A percentile compares a stretch with the other conserved stretches of the same genome.
These are phyloP conservation scores for Phocoena phocoena DNA, from an alignment of 2,113 vertebrate species.

Conservation along the genomic window DNA sequence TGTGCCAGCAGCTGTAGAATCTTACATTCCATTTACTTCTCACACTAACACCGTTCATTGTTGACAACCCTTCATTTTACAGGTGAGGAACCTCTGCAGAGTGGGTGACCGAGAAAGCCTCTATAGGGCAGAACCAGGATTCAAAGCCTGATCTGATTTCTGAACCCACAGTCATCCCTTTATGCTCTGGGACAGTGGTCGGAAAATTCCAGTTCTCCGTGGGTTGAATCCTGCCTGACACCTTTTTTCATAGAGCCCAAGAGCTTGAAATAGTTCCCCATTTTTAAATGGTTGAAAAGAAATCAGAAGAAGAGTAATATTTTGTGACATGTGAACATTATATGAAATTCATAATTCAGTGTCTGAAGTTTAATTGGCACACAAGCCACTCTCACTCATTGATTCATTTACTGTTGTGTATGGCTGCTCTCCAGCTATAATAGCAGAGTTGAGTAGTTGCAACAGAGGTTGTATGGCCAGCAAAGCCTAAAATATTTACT, in stretches of 20 bases:
- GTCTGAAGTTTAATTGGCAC: neutral
- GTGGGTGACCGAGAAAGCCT: neutral
- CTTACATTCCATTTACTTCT: neutral
- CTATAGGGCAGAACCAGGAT: neutral
- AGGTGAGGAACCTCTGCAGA: neutral
- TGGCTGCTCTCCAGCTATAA: neutral
- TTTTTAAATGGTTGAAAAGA: neutral
- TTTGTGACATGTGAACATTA: neutral
- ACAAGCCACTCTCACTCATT: rapidly evolving
- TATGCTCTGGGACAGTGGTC: neutral
- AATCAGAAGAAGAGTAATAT: neutral
- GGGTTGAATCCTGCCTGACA: rapidly evolving
- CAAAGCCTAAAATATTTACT: neutral
- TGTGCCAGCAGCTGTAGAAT: neutral
- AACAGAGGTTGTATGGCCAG: rapidly evolving
- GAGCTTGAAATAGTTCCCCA: neutral
- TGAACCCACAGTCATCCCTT: neutral
- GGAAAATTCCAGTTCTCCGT: neutral
- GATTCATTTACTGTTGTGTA: rapidly evolving
- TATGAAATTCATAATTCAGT: neutral
- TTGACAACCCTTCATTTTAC: neutral
- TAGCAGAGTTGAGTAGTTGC: neutral
- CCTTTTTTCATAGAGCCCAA: neutral
- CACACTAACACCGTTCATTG: neutral
- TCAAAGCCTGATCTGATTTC: neutral